Evolutionary conservation across 2,888 invertebrate species (phyloP), one percentile per base, ranked within the genome.

Genomic region (Cantharis nigra): DNA sequence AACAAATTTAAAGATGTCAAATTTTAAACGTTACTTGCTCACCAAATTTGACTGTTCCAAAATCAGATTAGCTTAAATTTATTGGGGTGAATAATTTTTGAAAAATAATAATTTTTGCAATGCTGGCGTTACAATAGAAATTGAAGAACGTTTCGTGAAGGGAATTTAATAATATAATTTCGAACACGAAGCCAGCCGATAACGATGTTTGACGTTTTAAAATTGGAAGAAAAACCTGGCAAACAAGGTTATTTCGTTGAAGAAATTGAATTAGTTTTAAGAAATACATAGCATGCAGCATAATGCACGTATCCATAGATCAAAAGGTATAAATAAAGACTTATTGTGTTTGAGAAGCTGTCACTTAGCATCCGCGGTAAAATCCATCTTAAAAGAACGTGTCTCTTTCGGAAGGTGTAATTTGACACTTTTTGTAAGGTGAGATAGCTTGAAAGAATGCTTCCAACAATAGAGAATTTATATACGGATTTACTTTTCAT

Each of bases 371-470:
- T 81, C 81, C 81, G 81, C 80, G 82, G 81, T 77, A 77, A 78
- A 77, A 78, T 77, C 78, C 79, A 75, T 75, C 78, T 79, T 80
- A 81, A 49, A 81, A 79, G 81, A 77, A 79, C 81, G 80, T 80
- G 81, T 80, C 82, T 81, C 76, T 77, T 74, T 81, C 81, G 77
- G 82, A 80, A 81, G 81, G 80, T 30, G 82, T 80, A 82, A 82
- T 77, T 74, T 76, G 80, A 82, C 79, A 80, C 82, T 77, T 67
- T 67, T 64, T 76, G 82, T 81, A 81, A 82, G 79, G 74, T 78
- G 81, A 82, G 80, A 79, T 76, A 78, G 67, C 81, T 81, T 82
- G 79, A 82, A 82, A 81, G 81, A 80, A 78, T 78, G 80, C 82
- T 79, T 69, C 79, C 72, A 71, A 74, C 78, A 78, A 77, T 77